These are phyloP conservation scores for Scalopus aquaticus DNA, from an alignment of 2,113 vertebrate genomes.

Conservation along the genomic window DNA sequence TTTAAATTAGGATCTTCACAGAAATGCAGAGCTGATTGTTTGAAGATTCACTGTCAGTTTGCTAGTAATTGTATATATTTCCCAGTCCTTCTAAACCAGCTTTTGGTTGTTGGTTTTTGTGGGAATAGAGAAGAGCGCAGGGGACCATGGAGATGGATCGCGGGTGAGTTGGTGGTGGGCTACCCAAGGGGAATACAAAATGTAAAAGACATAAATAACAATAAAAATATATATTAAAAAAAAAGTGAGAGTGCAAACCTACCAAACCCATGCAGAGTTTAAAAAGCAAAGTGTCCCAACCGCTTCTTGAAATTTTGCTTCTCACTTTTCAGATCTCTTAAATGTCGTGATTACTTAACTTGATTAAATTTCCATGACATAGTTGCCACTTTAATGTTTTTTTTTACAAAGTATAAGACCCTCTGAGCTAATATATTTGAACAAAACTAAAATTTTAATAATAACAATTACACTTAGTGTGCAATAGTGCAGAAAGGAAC, in stretches of 20 bases:
- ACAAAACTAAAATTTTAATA: constrained; percentile 39
- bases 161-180: no score
- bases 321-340: not conserved
- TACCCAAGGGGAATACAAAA: no score
- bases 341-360: not conserved
- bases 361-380: not conserved
- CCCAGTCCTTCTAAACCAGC: not conserved
- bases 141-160: no score
- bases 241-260: not conserved
- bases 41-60: not conserved
- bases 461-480: not conserved
- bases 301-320: not conserved
- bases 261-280: not conserved
- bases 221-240: not conserved
- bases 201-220: no score
- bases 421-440: not conserved
- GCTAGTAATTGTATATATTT: not conserved
- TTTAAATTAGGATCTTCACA: not conserved
- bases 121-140: not conserved
- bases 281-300: not conserved
- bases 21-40: not conserved
- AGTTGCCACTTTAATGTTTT: not conserved
- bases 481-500: not conserved
- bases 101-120: not conserved
- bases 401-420: not conserved